phyloP scores from a whole-genome alignment of 2,888 invertebrate species.

The Lapara coniferarum region DNA sequence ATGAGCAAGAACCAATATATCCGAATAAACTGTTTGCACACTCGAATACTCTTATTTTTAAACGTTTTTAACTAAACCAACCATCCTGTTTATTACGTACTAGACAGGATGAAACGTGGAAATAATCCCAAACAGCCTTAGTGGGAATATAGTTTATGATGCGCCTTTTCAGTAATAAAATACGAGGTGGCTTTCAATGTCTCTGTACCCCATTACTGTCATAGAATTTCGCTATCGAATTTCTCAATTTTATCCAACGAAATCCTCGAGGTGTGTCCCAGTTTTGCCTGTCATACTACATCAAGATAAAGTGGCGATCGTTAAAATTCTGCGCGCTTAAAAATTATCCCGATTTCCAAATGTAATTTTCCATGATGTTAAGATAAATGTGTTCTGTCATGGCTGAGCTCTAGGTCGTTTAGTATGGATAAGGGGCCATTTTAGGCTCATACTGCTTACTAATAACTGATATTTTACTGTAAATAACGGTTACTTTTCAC shows the following conservation, averaged over 20 bases:
- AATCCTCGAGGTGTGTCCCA: slow-evolving; percentile 1
- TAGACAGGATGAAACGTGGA: no score
- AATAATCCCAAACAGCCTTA: no score
- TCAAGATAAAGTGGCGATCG: slow-evolving; percentile 20
- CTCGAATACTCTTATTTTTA: no score
- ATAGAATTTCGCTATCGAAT: slow-evolving; percentile 23
- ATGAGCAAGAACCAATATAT: no score
- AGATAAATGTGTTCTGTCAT: slow-evolving; percentile 15
- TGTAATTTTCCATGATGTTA: slow-evolving; percentile 7
- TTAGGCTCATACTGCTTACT: neutral
- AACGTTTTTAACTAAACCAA: no score
- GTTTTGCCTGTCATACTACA: slow-evolving; percentile 12
- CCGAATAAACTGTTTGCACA: no score
- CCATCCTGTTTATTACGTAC: no score
- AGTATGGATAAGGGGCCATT: neutral
- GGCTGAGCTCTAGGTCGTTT: neutral
- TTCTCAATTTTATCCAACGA: slow-evolving; percentile 5
- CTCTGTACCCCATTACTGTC: slow-evolving; percentile 13
- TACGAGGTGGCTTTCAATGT: neutral
- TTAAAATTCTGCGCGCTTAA: slow-evolving; percentile 10
- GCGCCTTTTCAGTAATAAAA: neutral
- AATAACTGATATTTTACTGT: no score
- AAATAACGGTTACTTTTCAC: no score
- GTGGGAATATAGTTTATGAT: neutral
- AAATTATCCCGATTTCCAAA: slow-evolving; percentile 12